Percentiles rank a stretch among this genome's conserved stretches.
These are phyloP conservation scores for Guaruba guarouba DNA, from an alignment of 2,113 vertebrate species.

Conservation along the genomic window DNA sequence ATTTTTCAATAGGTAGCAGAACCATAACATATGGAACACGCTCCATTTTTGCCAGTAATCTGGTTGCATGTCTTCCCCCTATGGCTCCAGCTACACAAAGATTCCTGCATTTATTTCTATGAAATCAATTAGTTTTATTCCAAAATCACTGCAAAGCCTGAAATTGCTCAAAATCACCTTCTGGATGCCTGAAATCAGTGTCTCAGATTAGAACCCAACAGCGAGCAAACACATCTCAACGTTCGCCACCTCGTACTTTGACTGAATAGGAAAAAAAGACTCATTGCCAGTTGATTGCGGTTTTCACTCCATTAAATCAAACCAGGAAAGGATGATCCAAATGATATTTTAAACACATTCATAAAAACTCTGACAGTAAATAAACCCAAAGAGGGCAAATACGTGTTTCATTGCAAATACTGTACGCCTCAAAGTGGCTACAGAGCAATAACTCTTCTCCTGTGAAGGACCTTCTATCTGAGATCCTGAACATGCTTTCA, in stretches of 20 bases:
- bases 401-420: not conserved
- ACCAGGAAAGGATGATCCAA: not conserved
- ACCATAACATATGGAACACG: not conserved
- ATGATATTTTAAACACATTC: not conserved
- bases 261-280: not conserved
- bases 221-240: not conserved
- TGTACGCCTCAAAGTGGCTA: not conserved
- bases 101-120: not conserved
- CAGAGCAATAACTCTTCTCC: not conserved
- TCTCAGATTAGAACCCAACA: not conserved
- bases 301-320: conserved; percentile 4
- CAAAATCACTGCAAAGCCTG: not conserved
- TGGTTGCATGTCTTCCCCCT: not conserved
- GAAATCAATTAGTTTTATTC: not conserved
- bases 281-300: not conserved
- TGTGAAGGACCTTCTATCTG: not conserved
- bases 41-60: not conserved
- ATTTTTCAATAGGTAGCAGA: not conserved
- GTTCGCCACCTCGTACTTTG: not conserved
- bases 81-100: not conserved
- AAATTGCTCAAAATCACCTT: not conserved
- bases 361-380: not conserved
- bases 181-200: not conserved
- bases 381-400: not conserved
- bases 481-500: not conserved